Base-by-base conservation (phyloP, 35 echinoderm and acorn worm species). In the Apostichopus parvimensis region DNA sequence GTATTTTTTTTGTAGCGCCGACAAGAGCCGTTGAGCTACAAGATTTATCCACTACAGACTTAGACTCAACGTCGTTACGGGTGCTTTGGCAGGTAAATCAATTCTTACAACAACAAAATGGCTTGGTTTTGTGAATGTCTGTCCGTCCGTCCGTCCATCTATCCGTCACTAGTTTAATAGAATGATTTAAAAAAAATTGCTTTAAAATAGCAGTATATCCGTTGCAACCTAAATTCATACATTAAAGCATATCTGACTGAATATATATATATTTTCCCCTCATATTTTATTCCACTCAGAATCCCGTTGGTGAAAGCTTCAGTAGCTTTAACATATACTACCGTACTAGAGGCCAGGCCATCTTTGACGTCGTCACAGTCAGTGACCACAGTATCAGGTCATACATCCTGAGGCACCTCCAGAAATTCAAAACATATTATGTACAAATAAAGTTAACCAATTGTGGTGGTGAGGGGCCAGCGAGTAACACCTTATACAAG, bases 391-490 rank as follows among this genome's bases (percentile, higher is more conserved):
- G 15, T 61, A 9, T 57, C 1, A 90, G 77, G 21, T 53, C 87
- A 17, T 77, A 86, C 80, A 60, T 52, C 10, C 79, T 94, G 12
- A 91, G 24, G 4, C n/a, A 87, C 17, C 79, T 94, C 9, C 22
- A 6, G 7, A 88, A 87, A 23, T 45, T 91, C 53, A 84, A 58
- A 17, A 10, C 62, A 6, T 94, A 94, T 80, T 57, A 45, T 77
- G 80, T 94, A 26, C 21, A 73, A 6, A 11, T 94, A 9, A 91
- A n/a, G 34, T 57, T 90, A 17, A 20, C 76, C 5, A 94, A 78
- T 66, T 94, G 93, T 52, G 93, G 93, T 10, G 88, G 88, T 5
- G 93, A 91, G 56, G 88, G 87, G 18, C 79, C 57, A 77, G 52
- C 9, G 15, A 71, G 85, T 10, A 58, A 11, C 12, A 56, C 23